Evolutionary conservation across 2,113 vertebrate species (phyloP).

Genomic region (Peromyscus leucopus): DNA sequence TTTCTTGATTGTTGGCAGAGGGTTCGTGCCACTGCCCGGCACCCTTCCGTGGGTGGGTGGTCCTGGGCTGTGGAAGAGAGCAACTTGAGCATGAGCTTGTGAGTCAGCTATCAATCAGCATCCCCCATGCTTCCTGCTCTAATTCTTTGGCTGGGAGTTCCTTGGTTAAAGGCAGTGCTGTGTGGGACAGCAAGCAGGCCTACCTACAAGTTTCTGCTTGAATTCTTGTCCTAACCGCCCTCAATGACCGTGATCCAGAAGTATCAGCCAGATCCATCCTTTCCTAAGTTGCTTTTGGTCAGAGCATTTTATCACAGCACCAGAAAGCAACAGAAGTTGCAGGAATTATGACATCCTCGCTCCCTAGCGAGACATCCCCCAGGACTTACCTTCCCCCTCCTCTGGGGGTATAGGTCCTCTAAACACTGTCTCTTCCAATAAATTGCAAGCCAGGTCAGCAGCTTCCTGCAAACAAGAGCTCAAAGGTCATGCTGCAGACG

Average conservation of each 20-base stretch:
- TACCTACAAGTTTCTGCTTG: neutral
- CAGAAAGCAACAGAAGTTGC: neutral
- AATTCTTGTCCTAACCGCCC: neutral
- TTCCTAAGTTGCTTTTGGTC: neutral
- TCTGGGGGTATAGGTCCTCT: neutral
- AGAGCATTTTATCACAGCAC: neutral
- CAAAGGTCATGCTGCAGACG: conserved; percentile 36
- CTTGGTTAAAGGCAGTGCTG: neutral
- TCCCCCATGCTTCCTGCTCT: neutral
- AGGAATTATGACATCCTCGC: neutral
- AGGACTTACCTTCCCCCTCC: neutral
- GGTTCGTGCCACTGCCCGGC: neutral
- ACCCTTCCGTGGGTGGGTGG: neutral
- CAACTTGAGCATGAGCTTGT: neutral
- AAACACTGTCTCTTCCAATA: conserved; percentile 68
- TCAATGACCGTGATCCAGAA: neutral
- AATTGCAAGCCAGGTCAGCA: conserved; percentile 73
- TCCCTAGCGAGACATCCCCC: conserved; percentile 8
- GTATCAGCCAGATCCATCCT: neutral
- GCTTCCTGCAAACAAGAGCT: conserved; percentile 65
- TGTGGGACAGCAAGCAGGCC: neutral
- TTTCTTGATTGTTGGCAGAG: neutral
- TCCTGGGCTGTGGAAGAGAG: neutral
- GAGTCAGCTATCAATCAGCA: neutral
- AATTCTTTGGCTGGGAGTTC: neutral